These are phyloP conservation scores for Ageneiosus marmoratus DNA, from an alignment of 2,113 vertebrate species.

Conservation along the genomic window DNA sequence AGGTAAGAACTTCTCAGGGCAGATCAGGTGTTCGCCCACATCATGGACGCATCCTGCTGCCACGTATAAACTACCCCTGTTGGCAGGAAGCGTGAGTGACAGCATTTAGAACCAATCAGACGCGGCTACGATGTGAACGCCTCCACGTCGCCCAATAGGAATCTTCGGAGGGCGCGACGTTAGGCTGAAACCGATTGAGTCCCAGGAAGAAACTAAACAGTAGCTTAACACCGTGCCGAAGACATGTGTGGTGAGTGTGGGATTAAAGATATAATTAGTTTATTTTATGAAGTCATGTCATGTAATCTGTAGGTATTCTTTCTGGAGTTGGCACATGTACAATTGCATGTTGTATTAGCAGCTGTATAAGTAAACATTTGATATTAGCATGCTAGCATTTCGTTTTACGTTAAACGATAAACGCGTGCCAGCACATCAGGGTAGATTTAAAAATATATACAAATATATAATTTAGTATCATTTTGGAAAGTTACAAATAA, in stretches of 20 bases:
- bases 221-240: constrained; percentile 53
- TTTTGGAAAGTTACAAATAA: background rate
- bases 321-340: background rate
- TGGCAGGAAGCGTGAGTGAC: constrained; percentile 51
- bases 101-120: constrained; percentile 66
- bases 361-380: background rate
- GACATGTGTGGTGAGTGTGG: constrained; percentile 78
- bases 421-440: background rate
- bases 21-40: constrained; percentile 22
- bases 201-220: constrained; percentile 52
- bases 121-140: background rate
- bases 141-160: constrained; percentile 44
- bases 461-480: background rate
- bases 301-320: background rate
- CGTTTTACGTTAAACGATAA: background rate
- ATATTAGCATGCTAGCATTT: constrained; percentile 20
- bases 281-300: background rate
- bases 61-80: constrained; percentile 69
- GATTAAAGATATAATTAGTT: background rate
- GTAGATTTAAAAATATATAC: background rate
- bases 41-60: constrained; percentile 66
- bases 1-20: background rate
- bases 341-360: background rate
- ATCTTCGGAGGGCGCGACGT: constrained; percentile 33
- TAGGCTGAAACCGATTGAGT: constrained; percentile 48